Evolutionary conservation across 2,797 vertebrate genomes (phyloP).

Genomic region (Hafferia zeledoni): DNA sequence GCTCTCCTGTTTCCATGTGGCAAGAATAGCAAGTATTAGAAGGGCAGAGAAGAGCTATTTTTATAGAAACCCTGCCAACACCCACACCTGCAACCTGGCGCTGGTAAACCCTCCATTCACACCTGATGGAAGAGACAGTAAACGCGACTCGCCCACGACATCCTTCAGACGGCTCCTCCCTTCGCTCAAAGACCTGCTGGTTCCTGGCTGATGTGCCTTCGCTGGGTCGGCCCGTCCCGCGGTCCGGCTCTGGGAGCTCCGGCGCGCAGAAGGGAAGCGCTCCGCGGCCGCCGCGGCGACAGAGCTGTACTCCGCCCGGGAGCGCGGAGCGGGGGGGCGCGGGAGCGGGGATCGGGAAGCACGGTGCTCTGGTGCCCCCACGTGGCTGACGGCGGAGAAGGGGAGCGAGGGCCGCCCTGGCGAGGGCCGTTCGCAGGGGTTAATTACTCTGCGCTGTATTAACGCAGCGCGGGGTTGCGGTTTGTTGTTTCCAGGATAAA

Average conservation of each 20-base stretch:
- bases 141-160: rapidly evolving
- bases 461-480: neutral
- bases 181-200: rapidly evolving
- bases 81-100: rapidly evolving
- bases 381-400: neutral
- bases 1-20: neutral
- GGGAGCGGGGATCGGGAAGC: neutral
- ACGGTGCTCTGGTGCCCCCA: constrained; percentile 43
- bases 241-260: neutral
- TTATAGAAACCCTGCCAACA: neutral
- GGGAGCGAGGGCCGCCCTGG: neutral
- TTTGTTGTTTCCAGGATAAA: rapidly evolving
- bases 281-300: neutral
- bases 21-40: neutral
- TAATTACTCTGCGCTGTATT: neutral
- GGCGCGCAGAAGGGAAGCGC: too few species aligned
- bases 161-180: neutral
- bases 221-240: neutral
- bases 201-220: rapidly evolving
- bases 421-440: rapidly evolving
- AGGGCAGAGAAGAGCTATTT: neutral
- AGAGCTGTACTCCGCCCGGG: neutral
- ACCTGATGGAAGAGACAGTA: rapidly evolving
- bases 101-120: rapidly evolving
- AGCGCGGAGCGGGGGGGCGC: neutral